These are phyloP conservation scores for Sphaerophoria rueppellii DNA, from an alignment of 2,888 invertebrate genomes.

Conservation along the genomic window DNA sequence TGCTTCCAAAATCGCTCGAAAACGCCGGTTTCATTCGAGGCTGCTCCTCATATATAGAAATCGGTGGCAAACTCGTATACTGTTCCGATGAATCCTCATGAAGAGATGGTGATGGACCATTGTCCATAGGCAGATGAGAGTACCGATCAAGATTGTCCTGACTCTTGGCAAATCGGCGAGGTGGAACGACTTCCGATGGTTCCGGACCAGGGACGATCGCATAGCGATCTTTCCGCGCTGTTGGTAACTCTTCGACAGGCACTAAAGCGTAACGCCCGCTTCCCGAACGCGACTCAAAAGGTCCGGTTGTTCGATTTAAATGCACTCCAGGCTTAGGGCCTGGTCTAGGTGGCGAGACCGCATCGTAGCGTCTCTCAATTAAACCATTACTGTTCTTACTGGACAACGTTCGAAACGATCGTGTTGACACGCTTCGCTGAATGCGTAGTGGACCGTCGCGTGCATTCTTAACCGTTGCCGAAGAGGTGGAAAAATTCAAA, in stretches of 20 bases:
- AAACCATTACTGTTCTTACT: slow-evolving; percentile 52
- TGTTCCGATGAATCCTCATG: slow-evolving; percentile 79
- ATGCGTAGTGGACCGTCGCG: slow-evolving; percentile 81
- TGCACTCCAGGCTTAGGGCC: slow-evolving; percentile 61
- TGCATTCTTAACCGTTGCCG: slow-evolving; percentile 74
- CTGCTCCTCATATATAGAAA: slow-evolving; percentile 71
- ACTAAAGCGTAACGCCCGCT: slow-evolving; percentile 83
- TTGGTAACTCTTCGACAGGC: slow-evolving; percentile 82
- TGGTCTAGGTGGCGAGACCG: slow-evolving; percentile 68
- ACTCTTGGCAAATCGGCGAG: slow-evolving; percentile 80
- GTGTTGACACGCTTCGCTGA: slow-evolving; percentile 82
- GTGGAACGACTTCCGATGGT: slow-evolving; percentile 76
- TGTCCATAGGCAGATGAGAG: slow-evolving; percentile 74
- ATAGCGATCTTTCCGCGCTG: slow-evolving; percentile 77
- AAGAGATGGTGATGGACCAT: slow-evolving; percentile 78
- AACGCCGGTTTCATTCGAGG: slow-evolving; percentile 80
- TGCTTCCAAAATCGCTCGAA: slow-evolving; percentile 82
- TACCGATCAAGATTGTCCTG: slow-evolving; percentile 80
- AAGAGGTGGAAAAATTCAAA: slow-evolving; percentile 75
- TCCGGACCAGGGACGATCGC: slow-evolving; percentile 80
- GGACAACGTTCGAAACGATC: slow-evolving; percentile 78
- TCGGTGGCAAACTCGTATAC: slow-evolving; percentile 80
- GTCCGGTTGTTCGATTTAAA: slow-evolving; percentile 71
- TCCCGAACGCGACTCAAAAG: slow-evolving; percentile 77
- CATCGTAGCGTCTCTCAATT: slow-evolving; percentile 73